A percentile compares a stretch with the other conserved stretches of the same genome.
Evolutionary conservation across 2,888 invertebrate species (phyloP).

Genomic region (Drosophila picticornis): DNA sequence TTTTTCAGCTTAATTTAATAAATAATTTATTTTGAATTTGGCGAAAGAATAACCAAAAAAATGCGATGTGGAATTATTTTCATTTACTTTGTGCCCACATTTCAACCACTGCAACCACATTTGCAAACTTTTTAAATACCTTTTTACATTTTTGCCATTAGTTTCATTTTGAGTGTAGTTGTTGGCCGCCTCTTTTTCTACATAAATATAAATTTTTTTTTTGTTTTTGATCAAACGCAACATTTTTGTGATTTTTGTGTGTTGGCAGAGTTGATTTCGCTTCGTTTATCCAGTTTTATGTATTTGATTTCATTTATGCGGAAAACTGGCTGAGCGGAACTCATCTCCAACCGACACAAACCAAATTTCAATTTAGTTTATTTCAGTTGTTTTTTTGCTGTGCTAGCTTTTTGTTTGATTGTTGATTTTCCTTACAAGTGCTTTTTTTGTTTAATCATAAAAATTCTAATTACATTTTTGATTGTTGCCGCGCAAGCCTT

Average conservation of each 20-base stretch:
- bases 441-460: slow-evolving; percentile 64
- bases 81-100: slow-evolving; percentile 70
- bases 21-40: slow-evolving; percentile 30
- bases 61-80: slow-evolving; percentile 53
- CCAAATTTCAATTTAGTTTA: slow-evolving; percentile 65
- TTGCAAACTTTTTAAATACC: slow-evolving; percentile 79
- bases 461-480: slow-evolving; percentile 68
- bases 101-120: slow-evolving; percentile 73
- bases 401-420: background rate
- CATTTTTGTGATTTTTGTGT: slow-evolving; percentile 46
- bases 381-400: slow-evolving; percentile 24
- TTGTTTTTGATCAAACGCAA: slow-evolving; percentile 14
- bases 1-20: slow-evolving; percentile 26
- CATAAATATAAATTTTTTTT: slow-evolving; percentile 10
- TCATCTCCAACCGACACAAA: slow-evolving; percentile 20
- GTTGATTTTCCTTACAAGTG: background rate
- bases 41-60: slow-evolving; percentile 2
- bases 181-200: slow-evolving; percentile 20
- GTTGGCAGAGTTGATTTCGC: slow-evolving; percentile 32
- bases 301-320: slow-evolving; percentile 53
- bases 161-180: slow-evolving; percentile 62
- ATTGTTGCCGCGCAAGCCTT: slow-evolving; percentile 1
- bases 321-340: slow-evolving; percentile 12
- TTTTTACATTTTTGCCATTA: slow-evolving; percentile 73
- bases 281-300: slow-evolving; percentile 46